Conservation (phyloP, 2,888 invertebrate species). For the Galerucella calmariensis region DNA sequence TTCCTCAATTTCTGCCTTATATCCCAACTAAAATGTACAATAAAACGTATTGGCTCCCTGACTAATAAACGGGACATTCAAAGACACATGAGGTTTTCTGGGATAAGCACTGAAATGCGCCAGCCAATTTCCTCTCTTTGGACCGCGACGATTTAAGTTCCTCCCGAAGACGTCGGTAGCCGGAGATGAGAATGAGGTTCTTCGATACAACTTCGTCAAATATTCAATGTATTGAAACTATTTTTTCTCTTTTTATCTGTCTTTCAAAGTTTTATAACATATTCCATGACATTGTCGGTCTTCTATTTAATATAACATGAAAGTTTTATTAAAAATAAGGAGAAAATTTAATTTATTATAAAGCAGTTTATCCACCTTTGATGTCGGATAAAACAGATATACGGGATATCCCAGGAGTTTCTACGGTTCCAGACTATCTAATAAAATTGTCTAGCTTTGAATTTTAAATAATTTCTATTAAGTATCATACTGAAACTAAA, state of each 20-base stretch:
- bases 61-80: conserved; percentile 17
- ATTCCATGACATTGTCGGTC: neutral
- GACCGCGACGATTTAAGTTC: conserved; percentile 41
- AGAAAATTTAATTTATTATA: too few species aligned
- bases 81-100: conserved; percentile 27
- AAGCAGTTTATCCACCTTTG: too few species aligned
- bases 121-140: conserved; percentile 43
- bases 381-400: too few species aligned
- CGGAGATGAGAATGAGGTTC: conserved; percentile 44
- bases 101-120: conserved; percentile 38
- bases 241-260: conserved; percentile 12
- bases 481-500: too few species aligned
- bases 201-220: conserved; percentile 38
- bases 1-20: too few species aligned
- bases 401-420: too few species aligned
- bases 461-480: too few species aligned
- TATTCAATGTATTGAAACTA: conserved; percentile 28
- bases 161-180: conserved; percentile 44
- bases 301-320: neutral
- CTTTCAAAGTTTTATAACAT: conserved; percentile 9
- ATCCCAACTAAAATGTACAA: too few species aligned
- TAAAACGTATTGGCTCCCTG: neutral
- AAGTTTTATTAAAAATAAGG: neutral
- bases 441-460: too few species aligned
- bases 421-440: too few species aligned